phyloP scores from a whole-genome alignment of 2,888 invertebrate genomes.

The Hermodice carunculata region DNA sequence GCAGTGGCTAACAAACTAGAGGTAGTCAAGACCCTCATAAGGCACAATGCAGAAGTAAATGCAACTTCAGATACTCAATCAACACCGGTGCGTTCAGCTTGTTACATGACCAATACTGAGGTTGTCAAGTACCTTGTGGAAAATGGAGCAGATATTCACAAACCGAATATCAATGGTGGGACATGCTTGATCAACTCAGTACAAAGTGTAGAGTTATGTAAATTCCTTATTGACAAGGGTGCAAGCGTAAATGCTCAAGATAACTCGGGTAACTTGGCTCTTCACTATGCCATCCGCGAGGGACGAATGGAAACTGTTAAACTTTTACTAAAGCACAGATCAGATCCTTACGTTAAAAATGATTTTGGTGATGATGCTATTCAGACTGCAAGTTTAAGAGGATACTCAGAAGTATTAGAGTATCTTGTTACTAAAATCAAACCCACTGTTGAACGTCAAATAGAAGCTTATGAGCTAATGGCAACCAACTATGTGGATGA shows the following conservation, averaged over 20 bases:
- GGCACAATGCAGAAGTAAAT: slow-evolving; percentile 87
- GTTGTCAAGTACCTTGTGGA: slow-evolving; percentile 55
- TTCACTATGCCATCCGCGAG: slow-evolving; percentile 89
- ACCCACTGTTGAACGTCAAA: slow-evolving; percentile 79
- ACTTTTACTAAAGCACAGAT: slow-evolving; percentile 82
- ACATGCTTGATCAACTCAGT: slow-evolving; percentile 95
- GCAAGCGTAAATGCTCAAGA: slow-evolving; percentile 89
- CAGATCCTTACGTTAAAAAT: slow-evolving; percentile 79
- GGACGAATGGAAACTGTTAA: slow-evolving; percentile 84
- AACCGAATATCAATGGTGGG: slow-evolving; percentile 90
- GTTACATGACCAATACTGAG: slow-evolving; percentile 79
- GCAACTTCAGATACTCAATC: slow-evolving; percentile 90
- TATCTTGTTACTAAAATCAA: slow-evolving; percentile 77
- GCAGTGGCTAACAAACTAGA: slow-evolving; percentile 86
- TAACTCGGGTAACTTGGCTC: slow-evolving; percentile 89
- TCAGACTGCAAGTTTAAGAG: slow-evolving; percentile 87
- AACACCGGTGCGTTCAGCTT: slow-evolving; percentile 87
- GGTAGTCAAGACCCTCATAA: slow-evolving; percentile 83
- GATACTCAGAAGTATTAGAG: slow-evolving; percentile 71
- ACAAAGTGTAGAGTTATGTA: slow-evolving; percentile 85
- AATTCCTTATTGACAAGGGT: slow-evolving; percentile 83
- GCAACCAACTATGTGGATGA: slow-evolving; percentile 91
- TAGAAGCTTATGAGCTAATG: slow-evolving; percentile 90
- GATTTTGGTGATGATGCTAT: slow-evolving; percentile 90
- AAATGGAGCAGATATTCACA: slow-evolving; percentile 74